A percentile compares a stretch with the other conserved stretches of the same genome.
These are phyloP conservation scores for Lamprologus callipterus DNA, from an alignment of 2,113 vertebrate species.

Conservation along the genomic window DNA sequence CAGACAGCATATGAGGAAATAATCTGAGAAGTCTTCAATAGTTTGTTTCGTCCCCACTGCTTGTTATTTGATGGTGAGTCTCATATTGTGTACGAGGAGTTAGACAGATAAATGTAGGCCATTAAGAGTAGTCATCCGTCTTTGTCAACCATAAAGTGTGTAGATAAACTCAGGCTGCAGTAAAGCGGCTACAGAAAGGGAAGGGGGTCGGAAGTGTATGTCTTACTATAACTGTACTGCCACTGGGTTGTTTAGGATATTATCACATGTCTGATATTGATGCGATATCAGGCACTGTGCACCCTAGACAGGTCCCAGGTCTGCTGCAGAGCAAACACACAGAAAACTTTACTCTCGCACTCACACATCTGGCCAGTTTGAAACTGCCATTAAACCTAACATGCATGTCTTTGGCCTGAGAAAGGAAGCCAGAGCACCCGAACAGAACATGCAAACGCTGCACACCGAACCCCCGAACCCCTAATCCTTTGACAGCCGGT, in stretches of 20 bases:
- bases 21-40: not conserved
- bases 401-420: not conserved
- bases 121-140: not conserved
- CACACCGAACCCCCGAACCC: accelerated
- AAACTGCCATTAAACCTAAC: not conserved
- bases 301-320: not conserved
- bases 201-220: accelerated
- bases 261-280: not conserved
- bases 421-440: not conserved
- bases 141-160: not conserved
- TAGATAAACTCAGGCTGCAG: not conserved
- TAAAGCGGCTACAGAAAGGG: not conserved
- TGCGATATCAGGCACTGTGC: not conserved
- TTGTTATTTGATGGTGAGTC: accelerated
- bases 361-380: not conserved
- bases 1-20: not conserved
- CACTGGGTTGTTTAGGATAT: not conserved
- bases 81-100: not conserved
- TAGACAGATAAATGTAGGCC: not conserved
- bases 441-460: not conserved
- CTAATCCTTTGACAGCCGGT: not conserved
- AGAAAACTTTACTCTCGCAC: accelerated
- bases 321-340: accelerated
- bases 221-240: not conserved
- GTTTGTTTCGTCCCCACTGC: not conserved